These are phyloP conservation scores for Rhingia campestris DNA, from an alignment of 2,888 invertebrate genomes.

Conservation along the genomic window DNA sequence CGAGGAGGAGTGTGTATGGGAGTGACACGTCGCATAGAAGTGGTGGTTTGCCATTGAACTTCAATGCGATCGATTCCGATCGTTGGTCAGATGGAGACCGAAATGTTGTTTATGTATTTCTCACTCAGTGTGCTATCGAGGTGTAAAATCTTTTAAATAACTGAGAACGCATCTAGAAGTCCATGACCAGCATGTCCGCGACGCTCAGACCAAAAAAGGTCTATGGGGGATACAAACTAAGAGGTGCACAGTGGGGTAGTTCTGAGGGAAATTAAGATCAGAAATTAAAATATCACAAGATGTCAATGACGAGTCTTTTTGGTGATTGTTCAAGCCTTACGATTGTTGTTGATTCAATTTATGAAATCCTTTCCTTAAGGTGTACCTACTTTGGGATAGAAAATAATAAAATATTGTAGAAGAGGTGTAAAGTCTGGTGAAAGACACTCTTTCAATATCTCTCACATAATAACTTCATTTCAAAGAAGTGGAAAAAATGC, in stretches of 20 bases:
- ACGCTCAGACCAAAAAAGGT: conserved; percentile 21
- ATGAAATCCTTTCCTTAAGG: too few species aligned
- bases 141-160: conserved; percentile 57
- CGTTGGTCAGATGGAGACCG: conserved; percentile 3
- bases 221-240: conserved; percentile 8
- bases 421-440: too few species aligned
- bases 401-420: too few species aligned
- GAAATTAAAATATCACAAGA: neutral
- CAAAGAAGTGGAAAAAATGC: too few species aligned
- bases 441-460: too few species aligned
- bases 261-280: neutral
- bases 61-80: conserved; percentile 33
- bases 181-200: conserved; percentile 29
- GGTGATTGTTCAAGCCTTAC: too few species aligned
- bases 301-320: neutral
- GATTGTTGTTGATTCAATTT: too few species aligned
- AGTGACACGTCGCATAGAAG: conserved; percentile 7
- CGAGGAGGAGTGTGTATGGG: conserved; percentile 4
- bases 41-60: conserved; percentile 54
- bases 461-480: too few species aligned
- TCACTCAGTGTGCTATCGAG: conserved; percentile 49
- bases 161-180: conserved; percentile 33
- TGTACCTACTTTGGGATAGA: too few species aligned
- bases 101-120: conserved; percentile 59
- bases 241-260: conserved; percentile 18